Evolutionary conservation across 2,797 vertebrate species (phyloP).

Genomic region (Pseudochirops cupreus): DNA sequence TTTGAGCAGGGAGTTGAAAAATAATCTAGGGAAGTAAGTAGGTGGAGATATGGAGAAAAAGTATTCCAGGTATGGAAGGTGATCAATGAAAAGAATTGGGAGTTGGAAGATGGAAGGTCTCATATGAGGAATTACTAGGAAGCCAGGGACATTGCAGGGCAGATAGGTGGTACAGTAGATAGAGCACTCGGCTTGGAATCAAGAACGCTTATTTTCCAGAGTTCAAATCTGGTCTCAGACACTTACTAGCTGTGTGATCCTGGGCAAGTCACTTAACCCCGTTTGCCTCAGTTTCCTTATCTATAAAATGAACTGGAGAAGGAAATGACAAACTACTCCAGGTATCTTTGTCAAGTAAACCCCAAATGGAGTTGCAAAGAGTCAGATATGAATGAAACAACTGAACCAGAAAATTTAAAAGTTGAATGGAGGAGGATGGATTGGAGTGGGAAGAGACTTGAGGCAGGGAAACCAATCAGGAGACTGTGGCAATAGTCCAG

Average conservation of each 20-base stretch:
- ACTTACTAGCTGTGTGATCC: background rate
- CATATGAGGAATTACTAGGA: background rate
- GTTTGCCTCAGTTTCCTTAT: background rate
- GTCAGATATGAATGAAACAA: background rate
- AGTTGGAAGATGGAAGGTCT: background rate
- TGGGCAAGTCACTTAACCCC: background rate
- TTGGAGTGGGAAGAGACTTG: background rate
- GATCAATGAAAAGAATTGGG: background rate
- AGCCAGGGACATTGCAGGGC: background rate
- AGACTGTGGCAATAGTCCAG: background rate
- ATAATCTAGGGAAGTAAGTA: background rate
- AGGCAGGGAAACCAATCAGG: background rate
- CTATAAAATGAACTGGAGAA: background rate
- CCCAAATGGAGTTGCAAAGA: background rate
- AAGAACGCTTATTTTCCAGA: background rate
- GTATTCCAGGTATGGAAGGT: background rate
- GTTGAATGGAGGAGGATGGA: background rate
- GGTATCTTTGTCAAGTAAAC: background rate
- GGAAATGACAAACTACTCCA: background rate
- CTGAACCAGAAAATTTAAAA: background rate
- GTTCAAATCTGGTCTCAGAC: background rate
- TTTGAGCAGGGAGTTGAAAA: background rate
- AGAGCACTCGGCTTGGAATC: too few species aligned
- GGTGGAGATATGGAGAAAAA: background rate
- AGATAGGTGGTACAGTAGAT: rapidly evolving